These are phyloP conservation scores for Leuciscus waleckii DNA, from an alignment of 2,797 vertebrate species.

Conservation along the genomic window DNA sequence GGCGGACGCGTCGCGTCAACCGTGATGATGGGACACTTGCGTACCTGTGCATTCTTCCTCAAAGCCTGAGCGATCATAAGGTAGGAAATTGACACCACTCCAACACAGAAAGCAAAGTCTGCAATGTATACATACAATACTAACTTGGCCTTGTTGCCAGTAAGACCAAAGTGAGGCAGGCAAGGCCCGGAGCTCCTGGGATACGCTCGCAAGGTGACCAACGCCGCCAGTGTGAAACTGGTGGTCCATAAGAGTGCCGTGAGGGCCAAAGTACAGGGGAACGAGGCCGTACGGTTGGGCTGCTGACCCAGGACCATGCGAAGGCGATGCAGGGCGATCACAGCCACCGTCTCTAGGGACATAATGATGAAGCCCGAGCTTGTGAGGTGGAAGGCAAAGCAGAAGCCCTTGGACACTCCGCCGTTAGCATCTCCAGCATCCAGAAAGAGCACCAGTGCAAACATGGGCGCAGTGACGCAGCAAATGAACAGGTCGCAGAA, in stretches of 20 bases:
- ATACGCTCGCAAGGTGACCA: slow-evolving; percentile 86
- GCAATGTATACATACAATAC: slow-evolving; percentile 89
- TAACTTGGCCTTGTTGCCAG: slow-evolving; percentile 78
- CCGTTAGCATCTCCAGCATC: slow-evolving; percentile 75
- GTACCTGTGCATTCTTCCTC: slow-evolving; percentile 86
- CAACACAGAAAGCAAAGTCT: slow-evolving; percentile 92
- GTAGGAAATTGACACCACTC: slow-evolving; percentile 90
- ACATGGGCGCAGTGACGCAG: slow-evolving; percentile 93
- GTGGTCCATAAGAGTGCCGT: slow-evolving; percentile 92
- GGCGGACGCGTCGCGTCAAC: slow-evolving; percentile 81
- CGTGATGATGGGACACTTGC: slow-evolving; percentile 83
- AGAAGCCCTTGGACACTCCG: slow-evolving; percentile 87
- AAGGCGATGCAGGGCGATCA: slow-evolving; percentile 93
- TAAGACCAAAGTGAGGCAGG: slow-evolving; percentile 88
- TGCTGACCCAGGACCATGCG: slow-evolving; percentile 95
- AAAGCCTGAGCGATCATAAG: slow-evolving; percentile 91
- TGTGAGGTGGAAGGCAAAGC: slow-evolving; percentile 94
- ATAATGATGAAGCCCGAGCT: slow-evolving; percentile 95
- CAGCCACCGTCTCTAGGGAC: slow-evolving; percentile 95
- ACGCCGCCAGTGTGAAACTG: slow-evolving; percentile 91
- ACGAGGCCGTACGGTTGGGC: slow-evolving; percentile 86
- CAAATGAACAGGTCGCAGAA: slow-evolving; percentile 98
- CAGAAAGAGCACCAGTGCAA: slow-evolving; percentile 89
- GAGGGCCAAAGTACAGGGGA: slow-evolving; percentile 89
- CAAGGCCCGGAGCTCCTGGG: slow-evolving; percentile 85